Evolutionary conservation across 2,113 vertebrate genomes (phyloP).

Genomic region (Corapipo altera): DNA sequence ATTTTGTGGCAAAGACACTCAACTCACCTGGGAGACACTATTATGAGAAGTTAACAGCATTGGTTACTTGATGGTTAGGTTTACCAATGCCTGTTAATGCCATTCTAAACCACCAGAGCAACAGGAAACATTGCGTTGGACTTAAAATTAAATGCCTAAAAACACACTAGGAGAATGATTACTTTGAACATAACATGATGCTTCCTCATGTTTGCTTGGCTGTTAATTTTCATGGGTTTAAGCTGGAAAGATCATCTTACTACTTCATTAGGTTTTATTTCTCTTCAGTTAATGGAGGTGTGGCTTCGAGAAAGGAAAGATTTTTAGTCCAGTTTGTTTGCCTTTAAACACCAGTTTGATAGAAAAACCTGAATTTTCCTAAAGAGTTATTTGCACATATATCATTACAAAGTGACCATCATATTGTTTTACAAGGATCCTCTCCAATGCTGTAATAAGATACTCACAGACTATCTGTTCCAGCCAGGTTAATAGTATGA

Average conservation of each 20-base stretch:
- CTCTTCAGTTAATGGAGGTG: not conserved
- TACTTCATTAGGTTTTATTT: not conserved
- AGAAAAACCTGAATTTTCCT: not conserved
- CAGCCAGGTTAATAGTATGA: constrained; percentile 74
- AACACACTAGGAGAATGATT: not conserved
- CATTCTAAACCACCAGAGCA: not conserved
- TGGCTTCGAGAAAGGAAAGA: not conserved
- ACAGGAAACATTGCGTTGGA: not conserved
- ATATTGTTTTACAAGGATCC: constrained; percentile 42
- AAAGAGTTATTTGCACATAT: not conserved
- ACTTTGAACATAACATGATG: not conserved
- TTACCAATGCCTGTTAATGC: not conserved
- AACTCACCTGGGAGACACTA: not conserved
- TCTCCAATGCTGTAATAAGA: constrained; percentile 69
- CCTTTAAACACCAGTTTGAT: not conserved
- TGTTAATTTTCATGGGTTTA: not conserved
- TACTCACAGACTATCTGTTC: constrained; percentile 72
- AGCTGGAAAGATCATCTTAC: not conserved
- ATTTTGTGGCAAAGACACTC: not conserved
- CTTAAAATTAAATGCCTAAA: not conserved
- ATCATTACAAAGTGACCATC: not conserved
- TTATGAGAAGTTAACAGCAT: not conserved
- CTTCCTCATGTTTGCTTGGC: not conserved
- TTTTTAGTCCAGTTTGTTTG: not conserved
- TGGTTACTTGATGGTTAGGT: not conserved